Conservation (phyloP, 1,140 invertebrate species). For the Drosophila pandora region DNA sequence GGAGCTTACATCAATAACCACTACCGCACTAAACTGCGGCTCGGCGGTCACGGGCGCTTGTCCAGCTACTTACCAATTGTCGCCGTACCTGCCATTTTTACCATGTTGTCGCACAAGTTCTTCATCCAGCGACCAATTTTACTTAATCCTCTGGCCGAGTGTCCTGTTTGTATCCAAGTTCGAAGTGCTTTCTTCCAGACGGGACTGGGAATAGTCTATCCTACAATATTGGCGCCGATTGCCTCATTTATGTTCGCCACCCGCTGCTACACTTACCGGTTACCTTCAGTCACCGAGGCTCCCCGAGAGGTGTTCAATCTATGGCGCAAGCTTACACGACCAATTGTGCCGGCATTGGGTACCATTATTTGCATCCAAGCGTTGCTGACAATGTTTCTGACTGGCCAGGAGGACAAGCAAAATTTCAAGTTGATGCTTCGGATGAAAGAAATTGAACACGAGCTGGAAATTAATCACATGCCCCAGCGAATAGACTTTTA, state of each 20-base stretch:
- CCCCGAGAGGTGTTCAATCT: conserved; percentile 83
- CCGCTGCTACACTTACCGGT: conserved; percentile 83
- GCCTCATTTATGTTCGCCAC: conserved; percentile 84
- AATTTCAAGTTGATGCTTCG: conserved; percentile 75
- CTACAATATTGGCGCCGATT: conserved; percentile 83
- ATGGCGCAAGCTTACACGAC: conserved; percentile 78
- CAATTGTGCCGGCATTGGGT: conserved; percentile 76
- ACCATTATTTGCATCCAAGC: conserved; percentile 82
- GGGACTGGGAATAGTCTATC: conserved; percentile 79
- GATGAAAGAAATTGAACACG: conserved; percentile 68
- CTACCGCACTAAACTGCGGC: conserved; percentile 77
- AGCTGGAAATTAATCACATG: conserved; percentile 54
- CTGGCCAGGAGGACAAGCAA: conserved; percentile 82
- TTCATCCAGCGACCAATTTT: conserved; percentile 80
- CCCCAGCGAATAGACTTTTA: conserved; percentile 50
- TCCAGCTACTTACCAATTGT: conserved; percentile 84
- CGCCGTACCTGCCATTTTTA: conserved; percentile 81
- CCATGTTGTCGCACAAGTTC: conserved; percentile 81
- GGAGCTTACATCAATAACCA: conserved; percentile 84
- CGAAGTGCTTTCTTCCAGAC: conserved; percentile 83
- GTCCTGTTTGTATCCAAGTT: conserved; percentile 83
- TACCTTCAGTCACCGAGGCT: conserved; percentile 83
- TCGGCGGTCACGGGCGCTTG: conserved; percentile 77
- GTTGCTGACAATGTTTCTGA: conserved; percentile 81
- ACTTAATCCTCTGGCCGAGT: conserved; percentile 73